These are phyloP conservation scores for Centropus bengalensis DNA, from an alignment of 2,113 vertebrate genomes.

Conservation along the genomic window DNA sequence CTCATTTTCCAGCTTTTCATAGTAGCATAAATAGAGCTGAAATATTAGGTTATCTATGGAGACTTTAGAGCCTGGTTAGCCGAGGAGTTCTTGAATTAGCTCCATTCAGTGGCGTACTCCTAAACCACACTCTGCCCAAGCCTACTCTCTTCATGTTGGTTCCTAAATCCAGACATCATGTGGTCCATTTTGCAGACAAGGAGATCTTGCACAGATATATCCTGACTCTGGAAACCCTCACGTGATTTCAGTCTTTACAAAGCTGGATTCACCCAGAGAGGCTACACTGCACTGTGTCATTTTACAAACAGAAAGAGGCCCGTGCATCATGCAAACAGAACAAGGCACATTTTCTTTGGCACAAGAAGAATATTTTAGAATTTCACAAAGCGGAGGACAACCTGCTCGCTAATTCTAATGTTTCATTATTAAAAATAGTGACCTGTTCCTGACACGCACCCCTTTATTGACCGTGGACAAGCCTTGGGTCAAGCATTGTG, in stretches of 20 bases:
- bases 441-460: neutral
- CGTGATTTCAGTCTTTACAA: neutral
- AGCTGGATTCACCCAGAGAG: neutral
- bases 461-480: neutral
- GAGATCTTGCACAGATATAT: neutral
- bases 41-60: neutral
- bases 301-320: neutral
- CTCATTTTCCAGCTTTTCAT: neutral
- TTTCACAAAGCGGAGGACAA: neutral
- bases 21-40: neutral
- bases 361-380: neutral
- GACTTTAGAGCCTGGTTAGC: neutral
- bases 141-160: neutral
- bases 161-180: neutral
- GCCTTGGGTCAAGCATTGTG: neutral
- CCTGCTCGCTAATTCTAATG: neutral
- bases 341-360: neutral
- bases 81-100: neutral
- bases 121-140: neutral
- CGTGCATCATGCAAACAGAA: neutral
- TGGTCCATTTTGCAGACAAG: neutral
- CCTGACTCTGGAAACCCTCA: neutral
- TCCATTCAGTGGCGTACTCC: neutral
- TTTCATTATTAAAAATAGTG: neutral
- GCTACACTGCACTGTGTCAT: neutral